These are phyloP conservation scores for Oegoconia quadripuncta DNA, from an alignment of 2,888 invertebrate species.

Conservation along the genomic window DNA sequence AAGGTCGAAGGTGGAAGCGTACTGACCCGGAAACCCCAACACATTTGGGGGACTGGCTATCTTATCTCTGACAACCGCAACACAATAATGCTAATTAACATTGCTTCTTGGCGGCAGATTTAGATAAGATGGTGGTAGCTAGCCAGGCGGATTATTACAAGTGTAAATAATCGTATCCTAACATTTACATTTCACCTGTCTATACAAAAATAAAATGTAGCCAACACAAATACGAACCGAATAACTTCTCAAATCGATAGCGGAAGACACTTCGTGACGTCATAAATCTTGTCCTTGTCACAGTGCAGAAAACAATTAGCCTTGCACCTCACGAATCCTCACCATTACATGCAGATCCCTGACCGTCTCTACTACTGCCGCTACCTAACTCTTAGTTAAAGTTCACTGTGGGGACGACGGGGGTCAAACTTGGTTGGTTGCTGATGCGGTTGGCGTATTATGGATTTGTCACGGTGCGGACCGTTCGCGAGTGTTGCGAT, in stretches of 20 bases:
- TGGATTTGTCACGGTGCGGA: constrained; percentile 55
- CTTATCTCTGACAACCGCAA: no score
- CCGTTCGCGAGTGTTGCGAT: constrained; percentile 40
- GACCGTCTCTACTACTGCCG: constrained; percentile 14
- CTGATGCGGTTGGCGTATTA: constrained; percentile 45
- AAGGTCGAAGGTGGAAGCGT: no score
- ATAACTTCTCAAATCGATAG: constrained; percentile 2
- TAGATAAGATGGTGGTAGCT: no score
- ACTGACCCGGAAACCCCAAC: no score
- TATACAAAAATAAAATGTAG: no score
- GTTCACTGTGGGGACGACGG: constrained; percentile 13
- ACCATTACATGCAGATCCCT: constrained; percentile 28
- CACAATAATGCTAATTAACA: no score
- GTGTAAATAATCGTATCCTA: no score
- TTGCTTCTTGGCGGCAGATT: no score
- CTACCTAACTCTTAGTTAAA: constrained; percentile 11
- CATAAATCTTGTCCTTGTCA: constrained; percentile 49
- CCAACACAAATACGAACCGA: neutral
- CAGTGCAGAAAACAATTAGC: constrained; percentile 58
- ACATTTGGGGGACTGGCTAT: no score
- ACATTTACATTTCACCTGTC: no score
- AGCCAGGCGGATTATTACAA: no score
- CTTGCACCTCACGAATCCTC: constrained; percentile 46
- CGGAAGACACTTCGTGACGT: constrained; percentile 51
- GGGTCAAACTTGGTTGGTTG: constrained; percentile 32